Percentiles rank a stretch among this genome's conserved stretches.
phyloP scores from a whole-genome alignment of 2,113 vertebrate species.

The Notarius lentiginosus region DNA sequence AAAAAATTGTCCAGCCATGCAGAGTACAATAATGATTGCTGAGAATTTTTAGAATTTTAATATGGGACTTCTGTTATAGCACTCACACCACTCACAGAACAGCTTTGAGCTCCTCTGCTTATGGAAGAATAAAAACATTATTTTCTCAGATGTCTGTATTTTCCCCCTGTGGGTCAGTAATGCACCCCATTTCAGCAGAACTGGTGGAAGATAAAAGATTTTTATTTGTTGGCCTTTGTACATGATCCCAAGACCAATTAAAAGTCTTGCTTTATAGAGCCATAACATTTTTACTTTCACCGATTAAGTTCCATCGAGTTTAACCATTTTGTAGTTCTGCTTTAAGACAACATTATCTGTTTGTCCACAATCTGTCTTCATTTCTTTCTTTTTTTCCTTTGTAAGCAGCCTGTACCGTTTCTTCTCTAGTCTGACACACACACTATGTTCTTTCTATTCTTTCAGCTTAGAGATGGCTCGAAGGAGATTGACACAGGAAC shows the following conservation, averaged over 20 bases:
- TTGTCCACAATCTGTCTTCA: neutral
- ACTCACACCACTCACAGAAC: neutral
- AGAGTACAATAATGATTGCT: neutral
- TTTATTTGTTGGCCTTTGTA: neutral
- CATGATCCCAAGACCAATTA: neutral
- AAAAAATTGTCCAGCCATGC: neutral
- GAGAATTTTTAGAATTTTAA: neutral
- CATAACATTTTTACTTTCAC: slow-evolving; percentile 14
- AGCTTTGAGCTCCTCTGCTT: neutral
- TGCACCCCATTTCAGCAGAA: neutral
- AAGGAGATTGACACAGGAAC: slow-evolving; percentile 39
- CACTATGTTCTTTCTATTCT: slow-evolving; percentile 16
- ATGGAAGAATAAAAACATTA: neutral
- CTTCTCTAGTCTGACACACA: neutral
- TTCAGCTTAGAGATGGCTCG: neutral
- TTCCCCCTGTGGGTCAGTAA: neutral
- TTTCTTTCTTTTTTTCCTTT: neutral
- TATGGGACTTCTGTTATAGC: neutral
- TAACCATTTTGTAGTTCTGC: neutral
- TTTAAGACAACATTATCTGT: neutral
- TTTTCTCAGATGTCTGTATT: neutral
- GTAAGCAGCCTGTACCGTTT: neutral
- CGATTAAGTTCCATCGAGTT: neutral
- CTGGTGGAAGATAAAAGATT: neutral
- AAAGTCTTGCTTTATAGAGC: neutral